Conservation (phyloP, 2,888 invertebrate species). For the Falcaria lacertinaria region DNA sequence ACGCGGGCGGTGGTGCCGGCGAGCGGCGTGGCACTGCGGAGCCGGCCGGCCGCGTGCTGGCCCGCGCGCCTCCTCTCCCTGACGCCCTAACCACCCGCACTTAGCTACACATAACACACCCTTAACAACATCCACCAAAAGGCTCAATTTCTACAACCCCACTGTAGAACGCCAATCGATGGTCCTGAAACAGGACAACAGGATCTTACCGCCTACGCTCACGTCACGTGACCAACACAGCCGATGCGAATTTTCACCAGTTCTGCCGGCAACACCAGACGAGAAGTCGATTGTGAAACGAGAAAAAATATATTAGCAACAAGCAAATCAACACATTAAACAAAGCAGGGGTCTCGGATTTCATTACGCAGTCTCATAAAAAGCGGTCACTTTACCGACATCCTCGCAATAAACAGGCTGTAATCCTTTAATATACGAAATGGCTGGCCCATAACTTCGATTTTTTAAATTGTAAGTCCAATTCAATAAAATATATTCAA, state of each 20-base stretch:
- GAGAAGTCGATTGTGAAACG: slow-evolving; percentile 41
- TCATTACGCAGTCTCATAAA: slow-evolving; percentile 43
- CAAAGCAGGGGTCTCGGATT: slow-evolving; percentile 42
- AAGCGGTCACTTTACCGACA: slow-evolving; percentile 30
- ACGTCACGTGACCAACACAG: slow-evolving; percentile 45
- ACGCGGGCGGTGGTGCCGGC: slow-evolving; percentile 58
- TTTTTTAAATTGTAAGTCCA: slow-evolving; percentile 27
- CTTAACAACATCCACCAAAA: slow-evolving; percentile 22
- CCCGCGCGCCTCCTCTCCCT: slow-evolving; percentile 41
- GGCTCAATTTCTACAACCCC: slow-evolving; percentile 19
- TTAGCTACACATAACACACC: slow-evolving; percentile 24
- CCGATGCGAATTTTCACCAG: slow-evolving; percentile 55
- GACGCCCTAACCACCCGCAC: slow-evolving; percentile 47
- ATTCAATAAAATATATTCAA: slow-evolving; percentile 22
- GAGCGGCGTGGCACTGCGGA: slow-evolving; percentile 73
- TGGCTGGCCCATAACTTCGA: slow-evolving; percentile 33
- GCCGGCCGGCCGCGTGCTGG: slow-evolving; percentile 64
- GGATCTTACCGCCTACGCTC: slow-evolving; percentile 69
- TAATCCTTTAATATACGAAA: slow-evolving; percentile 40
- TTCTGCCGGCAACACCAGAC: slow-evolving; percentile 27
- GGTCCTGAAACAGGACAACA: slow-evolving; percentile 72
- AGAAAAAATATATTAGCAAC: slow-evolving; percentile 42
- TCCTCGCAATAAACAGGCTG: slow-evolving; percentile 40
- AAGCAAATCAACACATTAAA: slow-evolving; percentile 40
- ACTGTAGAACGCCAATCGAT: slow-evolving; percentile 64